phyloP scores from a whole-genome alignment of 2,113 vertebrate genomes.

The Antigone vipio region DNA sequence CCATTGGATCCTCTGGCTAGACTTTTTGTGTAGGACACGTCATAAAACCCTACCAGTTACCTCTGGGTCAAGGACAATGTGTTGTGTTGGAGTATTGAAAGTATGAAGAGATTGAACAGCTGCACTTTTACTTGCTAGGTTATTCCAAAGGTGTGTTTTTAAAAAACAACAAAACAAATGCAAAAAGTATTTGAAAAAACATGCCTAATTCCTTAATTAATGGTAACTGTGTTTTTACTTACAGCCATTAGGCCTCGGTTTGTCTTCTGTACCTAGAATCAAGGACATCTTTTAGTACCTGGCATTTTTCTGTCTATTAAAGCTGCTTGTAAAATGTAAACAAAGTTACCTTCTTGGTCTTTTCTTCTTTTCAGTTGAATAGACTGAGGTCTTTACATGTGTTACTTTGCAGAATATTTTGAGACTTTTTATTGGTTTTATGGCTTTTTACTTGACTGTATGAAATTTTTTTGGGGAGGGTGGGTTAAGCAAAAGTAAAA shows the following conservation, averaged over 20 bases:
- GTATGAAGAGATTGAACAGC: neutral
- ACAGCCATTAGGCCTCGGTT: neutral
- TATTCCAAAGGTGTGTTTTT: neutral
- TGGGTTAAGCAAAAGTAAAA: neutral
- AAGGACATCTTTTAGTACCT: neutral
- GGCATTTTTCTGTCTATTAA: neutral
- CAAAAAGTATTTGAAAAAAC: neutral
- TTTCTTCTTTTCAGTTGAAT: neutral
- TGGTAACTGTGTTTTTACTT: neutral
- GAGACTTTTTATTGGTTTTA: neutral
- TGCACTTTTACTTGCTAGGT: neutral
- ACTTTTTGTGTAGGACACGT: fast-evolving
- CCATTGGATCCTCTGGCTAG: neutral
- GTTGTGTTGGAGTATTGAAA: neutral
- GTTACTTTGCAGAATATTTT: neutral
- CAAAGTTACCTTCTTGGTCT: neutral
- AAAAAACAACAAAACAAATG: neutral
- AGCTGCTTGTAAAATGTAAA: neutral
- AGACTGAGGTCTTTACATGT: neutral
- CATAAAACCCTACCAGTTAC: neutral
- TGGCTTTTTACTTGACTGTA: neutral
- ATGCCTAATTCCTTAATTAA: neutral
- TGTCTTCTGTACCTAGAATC: neutral
- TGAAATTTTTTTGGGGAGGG: neutral
- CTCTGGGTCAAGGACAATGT: neutral